Percentiles rank a stretch among this genome's conserved stretches.
Conservation (phyloP, 2,888 invertebrate genomes). For the Prosapia bicincta region DNA sequence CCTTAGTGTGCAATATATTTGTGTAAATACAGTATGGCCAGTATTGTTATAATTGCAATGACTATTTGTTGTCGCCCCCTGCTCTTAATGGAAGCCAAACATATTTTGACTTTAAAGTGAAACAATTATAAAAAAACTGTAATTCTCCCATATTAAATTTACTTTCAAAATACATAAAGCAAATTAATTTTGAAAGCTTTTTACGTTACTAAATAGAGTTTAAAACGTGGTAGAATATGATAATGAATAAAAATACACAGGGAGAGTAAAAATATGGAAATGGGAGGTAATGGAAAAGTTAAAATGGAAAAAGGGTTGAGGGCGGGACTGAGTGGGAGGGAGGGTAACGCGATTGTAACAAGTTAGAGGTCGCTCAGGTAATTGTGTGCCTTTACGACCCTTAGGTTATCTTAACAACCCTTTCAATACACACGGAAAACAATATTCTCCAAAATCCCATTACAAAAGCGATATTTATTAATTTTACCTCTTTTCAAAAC, state of each 20-base stretch:
- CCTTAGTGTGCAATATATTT: no score
- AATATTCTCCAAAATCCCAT: background rate
- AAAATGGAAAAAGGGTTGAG: conserved; percentile 10
- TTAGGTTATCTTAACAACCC: background rate
- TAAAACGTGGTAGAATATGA: conserved; percentile 2
- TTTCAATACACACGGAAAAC: background rate
- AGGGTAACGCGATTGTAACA: conserved; percentile 17
- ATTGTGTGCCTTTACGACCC: background rate
- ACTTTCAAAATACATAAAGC: background rate
- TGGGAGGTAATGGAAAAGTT: conserved; percentile 25
- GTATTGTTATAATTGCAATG: no score
- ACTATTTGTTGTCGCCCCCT: no score
- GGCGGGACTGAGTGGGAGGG: conserved; percentile 20
- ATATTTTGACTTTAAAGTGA: no score
- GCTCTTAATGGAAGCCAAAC: no score
- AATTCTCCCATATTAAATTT: background rate
- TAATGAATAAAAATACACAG: background rate
- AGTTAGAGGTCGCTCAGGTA: background rate
- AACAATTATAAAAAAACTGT: no score
- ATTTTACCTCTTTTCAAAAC: background rate
- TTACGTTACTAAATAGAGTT: background rate
- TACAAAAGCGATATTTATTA: background rate
- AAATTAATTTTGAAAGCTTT: background rate
- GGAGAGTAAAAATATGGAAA: conserved; percentile 18
- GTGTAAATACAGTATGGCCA: no score